Percentiles rank a stretch among this genome's conserved stretches.
Conservation (phyloP, 2,888 invertebrate species). For the Agonopterix arenella region DNA sequence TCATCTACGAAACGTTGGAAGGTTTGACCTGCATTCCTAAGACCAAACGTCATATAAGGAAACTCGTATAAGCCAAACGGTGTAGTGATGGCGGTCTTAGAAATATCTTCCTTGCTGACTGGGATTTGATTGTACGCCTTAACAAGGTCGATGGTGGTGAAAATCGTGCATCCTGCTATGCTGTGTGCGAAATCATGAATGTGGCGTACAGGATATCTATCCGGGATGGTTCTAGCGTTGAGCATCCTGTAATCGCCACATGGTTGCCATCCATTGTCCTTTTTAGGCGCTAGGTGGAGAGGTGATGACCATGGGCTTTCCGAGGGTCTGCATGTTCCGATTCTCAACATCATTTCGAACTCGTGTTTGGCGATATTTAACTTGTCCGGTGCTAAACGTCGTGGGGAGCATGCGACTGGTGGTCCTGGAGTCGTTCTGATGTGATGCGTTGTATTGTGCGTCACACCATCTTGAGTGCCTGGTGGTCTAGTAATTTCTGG, state of each 20-base stretch:
- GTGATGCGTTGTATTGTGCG: constrained; percentile 12
- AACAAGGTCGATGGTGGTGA: constrained; percentile 1
- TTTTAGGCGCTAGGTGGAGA: too few relatives aligned
- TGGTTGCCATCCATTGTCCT: too few relatives aligned
- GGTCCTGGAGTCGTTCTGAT: constrained; percentile 16
- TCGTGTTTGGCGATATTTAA: constrained; percentile 16
- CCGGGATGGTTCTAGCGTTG: too few relatives aligned
- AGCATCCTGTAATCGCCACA: constrained; percentile 5
- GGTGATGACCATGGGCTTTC: constrained; percentile 19
- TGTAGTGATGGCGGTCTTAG: constrained; percentile 11
- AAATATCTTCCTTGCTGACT: constrained; percentile 9
- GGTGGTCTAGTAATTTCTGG: too few relatives aligned
- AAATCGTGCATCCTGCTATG: background rate
- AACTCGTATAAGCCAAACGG: too few relatives aligned
- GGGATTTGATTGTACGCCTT: background rate
- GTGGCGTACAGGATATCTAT: too few relatives aligned
- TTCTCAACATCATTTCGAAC: too few relatives aligned
- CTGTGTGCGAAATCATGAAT: too few relatives aligned
- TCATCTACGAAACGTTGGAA: too few relatives aligned
- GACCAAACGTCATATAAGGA: too few relatives aligned
- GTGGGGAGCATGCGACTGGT: constrained; percentile 8
- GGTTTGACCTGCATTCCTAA: too few relatives aligned
- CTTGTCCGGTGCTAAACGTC: constrained; percentile 20
- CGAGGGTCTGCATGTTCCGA: constrained; percentile 16
- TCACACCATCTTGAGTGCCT: too few relatives aligned